A percentile compares a stretch with the other conserved stretches of the same genome.
These are phyloP conservation scores for Podargus strigoides DNA, from an alignment of 2,797 vertebrate species.

Conservation along the genomic window DNA sequence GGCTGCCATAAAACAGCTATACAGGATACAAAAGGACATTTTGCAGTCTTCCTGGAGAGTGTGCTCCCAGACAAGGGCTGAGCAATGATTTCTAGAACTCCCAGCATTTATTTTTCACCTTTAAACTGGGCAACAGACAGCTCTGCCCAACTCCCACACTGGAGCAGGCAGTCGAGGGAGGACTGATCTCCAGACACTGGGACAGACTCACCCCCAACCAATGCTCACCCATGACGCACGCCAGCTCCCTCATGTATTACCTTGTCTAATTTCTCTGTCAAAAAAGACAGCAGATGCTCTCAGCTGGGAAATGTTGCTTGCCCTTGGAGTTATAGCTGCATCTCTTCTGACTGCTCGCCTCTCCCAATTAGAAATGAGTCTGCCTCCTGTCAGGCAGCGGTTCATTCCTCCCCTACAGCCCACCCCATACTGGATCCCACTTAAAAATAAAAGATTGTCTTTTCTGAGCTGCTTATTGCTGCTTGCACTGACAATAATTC, in stretches of 20 bases:
- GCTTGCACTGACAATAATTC: constrained; percentile 53
- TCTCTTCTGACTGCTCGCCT: background rate
- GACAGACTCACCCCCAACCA: accelerated
- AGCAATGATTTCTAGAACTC: background rate
- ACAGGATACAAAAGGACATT: background rate
- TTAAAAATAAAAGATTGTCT: constrained; percentile 61
- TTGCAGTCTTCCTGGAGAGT: background rate
- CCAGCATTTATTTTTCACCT: background rate
- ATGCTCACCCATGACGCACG: background rate
- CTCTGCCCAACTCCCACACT: background rate
- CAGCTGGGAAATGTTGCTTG: background rate
- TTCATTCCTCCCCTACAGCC: constrained; percentile 7
- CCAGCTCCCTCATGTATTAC: background rate
- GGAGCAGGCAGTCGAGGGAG: background rate
- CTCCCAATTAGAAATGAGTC: constrained; percentile 53
- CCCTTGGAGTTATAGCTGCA: background rate
- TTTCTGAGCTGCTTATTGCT: constrained; percentile 41
- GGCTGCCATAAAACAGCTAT: background rate
- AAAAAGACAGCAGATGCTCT: constrained; percentile 21
- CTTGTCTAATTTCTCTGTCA: background rate
- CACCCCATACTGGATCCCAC: background rate
- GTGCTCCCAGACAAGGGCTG: background rate
- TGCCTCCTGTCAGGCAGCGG: constrained; percentile 34
- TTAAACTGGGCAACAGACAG: background rate
- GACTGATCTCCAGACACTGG: background rate